Conservation (phyloP, 2,888 invertebrate species). For the Odontocerum albicorne region DNA sequence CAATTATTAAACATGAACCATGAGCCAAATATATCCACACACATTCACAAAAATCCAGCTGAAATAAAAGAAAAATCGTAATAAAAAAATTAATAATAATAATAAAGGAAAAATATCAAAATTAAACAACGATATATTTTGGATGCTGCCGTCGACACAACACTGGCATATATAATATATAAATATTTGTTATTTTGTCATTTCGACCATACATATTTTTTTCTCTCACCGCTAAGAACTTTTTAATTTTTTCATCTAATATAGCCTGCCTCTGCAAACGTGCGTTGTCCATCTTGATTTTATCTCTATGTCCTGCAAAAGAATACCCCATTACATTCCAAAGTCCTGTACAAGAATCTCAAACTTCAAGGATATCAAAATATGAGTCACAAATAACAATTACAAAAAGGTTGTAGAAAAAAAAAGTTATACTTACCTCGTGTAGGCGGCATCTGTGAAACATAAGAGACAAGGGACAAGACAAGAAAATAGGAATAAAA, state of each 20-base stretch:
- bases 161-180: slow-evolving; percentile 2
- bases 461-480: no score
- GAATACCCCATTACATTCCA: slow-evolving; percentile 27
- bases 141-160: slow-evolving; percentile 9
- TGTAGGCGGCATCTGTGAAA: no score
- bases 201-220: slow-evolving; percentile 8
- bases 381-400: not conserved
- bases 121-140: not conserved
- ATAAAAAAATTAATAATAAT: slow-evolving; percentile 11
- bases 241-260: slow-evolving; percentile 91
- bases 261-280: slow-evolving; percentile 82
- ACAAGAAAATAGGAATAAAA: no score
- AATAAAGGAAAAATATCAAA: slow-evolving; percentile 6
- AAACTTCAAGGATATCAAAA: not conserved
- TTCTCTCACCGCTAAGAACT: slow-evolving; percentile 85
- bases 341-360: not conserved
- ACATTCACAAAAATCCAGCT: slow-evolving; percentile 23
- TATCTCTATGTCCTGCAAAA: slow-evolving; percentile 63
- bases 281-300: slow-evolving; percentile 64
- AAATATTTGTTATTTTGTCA: slow-evolving; percentile 2
- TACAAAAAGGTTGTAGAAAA: not conserved
- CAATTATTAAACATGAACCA: not conserved
- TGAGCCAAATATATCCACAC: slow-evolving; percentile 10
- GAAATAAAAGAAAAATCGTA: slow-evolving; percentile 25
- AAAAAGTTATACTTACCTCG: no score